Evolutionary conservation across 1,140 invertebrate genomes (phyloP).

Genomic region (Heliconius eleuchia): DNA sequence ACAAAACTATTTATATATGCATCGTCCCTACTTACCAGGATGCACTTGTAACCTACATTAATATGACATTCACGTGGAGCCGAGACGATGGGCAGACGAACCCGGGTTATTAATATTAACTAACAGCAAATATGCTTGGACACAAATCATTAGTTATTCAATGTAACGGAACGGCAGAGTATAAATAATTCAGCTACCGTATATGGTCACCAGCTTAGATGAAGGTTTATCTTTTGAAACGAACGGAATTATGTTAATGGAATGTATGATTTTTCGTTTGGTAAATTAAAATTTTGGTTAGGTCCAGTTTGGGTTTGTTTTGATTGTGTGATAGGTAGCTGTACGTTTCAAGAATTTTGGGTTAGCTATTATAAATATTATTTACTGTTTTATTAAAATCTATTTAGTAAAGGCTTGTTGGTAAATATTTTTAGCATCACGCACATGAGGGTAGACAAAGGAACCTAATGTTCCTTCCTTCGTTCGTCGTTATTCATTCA

Average conservation of each 20-base stretch:
- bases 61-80: constrained; percentile 38
- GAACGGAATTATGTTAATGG: constrained; percentile 19
- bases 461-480: too few relatives aligned
- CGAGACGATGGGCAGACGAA: constrained; percentile 60
- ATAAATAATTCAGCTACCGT: constrained; percentile 74
- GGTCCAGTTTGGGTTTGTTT: background rate
- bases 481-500: too few relatives aligned
- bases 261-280: constrained; percentile 19
- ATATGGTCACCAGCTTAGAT: constrained; percentile 46
- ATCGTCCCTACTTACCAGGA: constrained; percentile 32
- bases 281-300: constrained; percentile 14
- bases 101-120: constrained; percentile 70
- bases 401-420: too few relatives aligned
- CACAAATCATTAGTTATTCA: constrained; percentile 73
- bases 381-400: too few relatives aligned
- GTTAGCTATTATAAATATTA: background rate
- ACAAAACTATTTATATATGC: constrained; percentile 27
- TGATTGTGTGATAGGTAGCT: background rate
- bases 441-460: too few relatives aligned
- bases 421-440: too few relatives aligned
- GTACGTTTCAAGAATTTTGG: background rate
- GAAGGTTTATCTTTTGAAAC: constrained; percentile 35
- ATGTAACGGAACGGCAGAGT: constrained; percentile 67
- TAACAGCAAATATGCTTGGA: constrained; percentile 62
- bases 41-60: constrained; percentile 35